phyloP scores from a whole-genome alignment of 2,797 vertebrate genomes.

The Sebastes jordani region DNA sequence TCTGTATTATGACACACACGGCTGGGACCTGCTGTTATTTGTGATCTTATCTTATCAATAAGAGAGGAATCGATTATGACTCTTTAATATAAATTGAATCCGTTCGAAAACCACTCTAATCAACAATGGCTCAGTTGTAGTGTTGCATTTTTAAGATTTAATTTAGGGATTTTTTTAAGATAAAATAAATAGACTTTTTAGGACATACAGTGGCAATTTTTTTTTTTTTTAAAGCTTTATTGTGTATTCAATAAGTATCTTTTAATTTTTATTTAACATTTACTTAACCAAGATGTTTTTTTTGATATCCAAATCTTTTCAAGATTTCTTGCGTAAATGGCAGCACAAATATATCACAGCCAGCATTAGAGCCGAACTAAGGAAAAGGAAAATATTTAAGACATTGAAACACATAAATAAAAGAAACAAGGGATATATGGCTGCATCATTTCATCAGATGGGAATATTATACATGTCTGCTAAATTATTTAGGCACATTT shows the following conservation, averaged over 20 bases:
- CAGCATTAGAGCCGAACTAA: too few relatives aligned
- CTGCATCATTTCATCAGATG: not conserved
- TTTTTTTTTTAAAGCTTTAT: not conserved
- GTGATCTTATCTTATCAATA: not conserved
- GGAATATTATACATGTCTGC: too few relatives aligned
- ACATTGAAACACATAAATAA: not conserved
- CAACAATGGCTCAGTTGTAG: not conserved
- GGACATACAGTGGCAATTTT: not conserved
- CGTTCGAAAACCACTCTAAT: accelerated
- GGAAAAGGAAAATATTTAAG: too few relatives aligned
- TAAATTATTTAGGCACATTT: not conserved
- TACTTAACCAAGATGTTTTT: accelerated
- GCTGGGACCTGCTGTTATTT: not conserved
- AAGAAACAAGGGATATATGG: too few relatives aligned
- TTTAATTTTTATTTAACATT: not conserved
- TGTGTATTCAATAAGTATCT: not conserved
- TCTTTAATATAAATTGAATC: not conserved
- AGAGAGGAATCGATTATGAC: not conserved
- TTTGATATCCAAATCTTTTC: not conserved
- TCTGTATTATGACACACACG: not conserved
- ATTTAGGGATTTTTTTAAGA: too few relatives aligned
- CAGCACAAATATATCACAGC: not conserved
- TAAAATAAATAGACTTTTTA: too few relatives aligned
- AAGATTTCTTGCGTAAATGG: not conserved
- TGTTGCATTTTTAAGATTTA: too few relatives aligned